Percentiles rank a stretch among this genome's conserved stretches.
phyloP scores from a whole-genome alignment of 2,113 vertebrate genomes.

The Anas platyrhynchos region DNA sequence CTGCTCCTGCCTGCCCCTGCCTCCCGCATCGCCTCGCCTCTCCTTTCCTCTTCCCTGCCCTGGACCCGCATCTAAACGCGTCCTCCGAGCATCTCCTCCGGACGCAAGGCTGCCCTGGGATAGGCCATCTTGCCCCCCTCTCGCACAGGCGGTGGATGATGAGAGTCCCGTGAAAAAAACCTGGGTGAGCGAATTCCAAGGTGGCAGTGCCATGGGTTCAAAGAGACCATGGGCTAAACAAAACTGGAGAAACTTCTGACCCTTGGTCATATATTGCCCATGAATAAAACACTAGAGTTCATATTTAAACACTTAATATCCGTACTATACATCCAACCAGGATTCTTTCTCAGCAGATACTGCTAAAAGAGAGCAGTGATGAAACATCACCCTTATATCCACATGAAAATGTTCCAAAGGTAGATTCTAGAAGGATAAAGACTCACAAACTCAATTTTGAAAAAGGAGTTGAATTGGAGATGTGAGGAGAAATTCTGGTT shows the following conservation, averaged over 20 bases:
- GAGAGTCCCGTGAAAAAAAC: accelerated
- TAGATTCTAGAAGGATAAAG: neutral
- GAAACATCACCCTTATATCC: accelerated
- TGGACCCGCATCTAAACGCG: too few species aligned
- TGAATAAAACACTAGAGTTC: accelerated
- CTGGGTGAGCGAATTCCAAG: accelerated
- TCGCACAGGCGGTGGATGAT: neutral
- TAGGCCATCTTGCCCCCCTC: neutral
- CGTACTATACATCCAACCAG: accelerated
- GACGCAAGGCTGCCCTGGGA: accelerated
- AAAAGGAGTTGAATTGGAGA: neutral
- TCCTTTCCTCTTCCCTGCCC: too few species aligned
- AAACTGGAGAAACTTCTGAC: accelerated
- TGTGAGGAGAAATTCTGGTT: neutral
- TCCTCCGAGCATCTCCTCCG: too few species aligned
- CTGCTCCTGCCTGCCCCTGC: neutral
- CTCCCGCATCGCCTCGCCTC: too few species aligned
- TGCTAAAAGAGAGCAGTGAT: accelerated
- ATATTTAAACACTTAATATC: accelerated
- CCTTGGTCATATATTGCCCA: accelerated
- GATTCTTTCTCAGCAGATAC: neutral
- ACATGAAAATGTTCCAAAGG: neutral
- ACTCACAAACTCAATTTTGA: neutral
- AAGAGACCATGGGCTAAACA: too few species aligned
- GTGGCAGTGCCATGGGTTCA: accelerated